Conservation (phyloP, 2,113 vertebrate genomes). For the Cyprinodon variegatus region DNA sequence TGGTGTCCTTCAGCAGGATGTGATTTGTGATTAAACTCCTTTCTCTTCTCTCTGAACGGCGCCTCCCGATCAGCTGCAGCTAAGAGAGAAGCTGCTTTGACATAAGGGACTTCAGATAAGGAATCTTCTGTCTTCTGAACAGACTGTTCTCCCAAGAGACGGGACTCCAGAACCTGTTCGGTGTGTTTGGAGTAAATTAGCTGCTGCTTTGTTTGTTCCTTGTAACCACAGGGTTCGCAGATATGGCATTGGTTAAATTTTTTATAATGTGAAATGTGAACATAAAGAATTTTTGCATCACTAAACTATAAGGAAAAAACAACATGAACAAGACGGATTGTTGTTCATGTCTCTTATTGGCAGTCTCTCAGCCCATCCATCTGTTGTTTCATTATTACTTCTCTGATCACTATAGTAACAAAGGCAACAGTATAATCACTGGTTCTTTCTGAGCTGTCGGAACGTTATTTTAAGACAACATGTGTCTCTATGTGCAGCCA, state of each 20-base stretch:
- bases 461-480: not conserved
- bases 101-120: conserved; percentile 32
- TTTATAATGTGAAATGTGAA: not conserved
- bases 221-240: not conserved
- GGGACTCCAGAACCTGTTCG: conserved; percentile 1
- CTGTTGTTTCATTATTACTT: not conserved
- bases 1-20: conserved; percentile 38
- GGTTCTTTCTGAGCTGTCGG: not conserved
- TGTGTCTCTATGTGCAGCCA: not conserved
- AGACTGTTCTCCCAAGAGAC: not conserved
- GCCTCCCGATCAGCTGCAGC: conserved; percentile 24
- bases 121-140: conserved; percentile 29
- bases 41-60: not conserved
- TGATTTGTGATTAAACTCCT: conserved; percentile 30
- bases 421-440: not conserved
- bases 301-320: not conserved
- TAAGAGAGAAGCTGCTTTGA: conserved; percentile 16
- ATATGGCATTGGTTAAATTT: not conserved
- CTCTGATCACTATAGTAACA: not conserved
- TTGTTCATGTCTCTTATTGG: not conserved
- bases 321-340: not conserved
- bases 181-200: conserved; percentile 10
- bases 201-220: conserved; percentile 4
- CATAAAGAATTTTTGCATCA: not conserved
- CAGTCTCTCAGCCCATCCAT: not conserved